Base-by-base conservation (phyloP, 2,113 vertebrate genomes). In the Geococcyx californianus region DNA sequence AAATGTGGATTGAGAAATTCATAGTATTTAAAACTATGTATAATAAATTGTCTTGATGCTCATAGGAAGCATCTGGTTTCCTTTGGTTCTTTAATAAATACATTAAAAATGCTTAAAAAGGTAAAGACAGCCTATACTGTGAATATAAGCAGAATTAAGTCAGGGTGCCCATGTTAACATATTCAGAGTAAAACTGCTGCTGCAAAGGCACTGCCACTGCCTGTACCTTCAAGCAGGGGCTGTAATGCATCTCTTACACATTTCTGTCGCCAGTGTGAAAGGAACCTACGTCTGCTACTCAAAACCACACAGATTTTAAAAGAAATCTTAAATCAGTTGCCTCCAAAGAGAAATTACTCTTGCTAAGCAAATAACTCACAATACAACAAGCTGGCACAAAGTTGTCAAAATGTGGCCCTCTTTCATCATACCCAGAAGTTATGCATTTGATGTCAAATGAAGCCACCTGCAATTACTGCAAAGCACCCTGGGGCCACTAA, bases 21-120 rank as follows among this genome's bases (percentile, higher is more conserved):
- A 98, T 98, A 98, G 98, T 98, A 97, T 95, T 97, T 97, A 98
- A 98, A 98, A 98, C 98, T 98, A 98, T 97, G 97, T 94, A 96
- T 97, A 97, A 98, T 98, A 98, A 97, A 98, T 97, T 96, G 95
- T 97, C 96, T 92, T 86, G 97, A 98, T 98, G 97, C 98, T 97
- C 96, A 67, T 3, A 95, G 94, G 89, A 96, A 98, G 98, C 98
- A 98, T 97, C 98, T 89, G 72, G 95, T 98, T 97, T 98, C 98
- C 98, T 98, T 98, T 98, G 98, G 98, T 98, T 98, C 97, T 97
- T 97, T 96, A 99, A 99, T 98, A 99, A 99, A 99, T 99, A 99
- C 98, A 99, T 99, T 98, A 97, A 97, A 98, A 98, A 98, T 97
- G 97, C 97, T 98, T 98, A 98, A 98, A 98, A 98, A 99, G 98